Conservation (phyloP, 2,113 vertebrate species). For the Leiothrix lutea region DNA sequence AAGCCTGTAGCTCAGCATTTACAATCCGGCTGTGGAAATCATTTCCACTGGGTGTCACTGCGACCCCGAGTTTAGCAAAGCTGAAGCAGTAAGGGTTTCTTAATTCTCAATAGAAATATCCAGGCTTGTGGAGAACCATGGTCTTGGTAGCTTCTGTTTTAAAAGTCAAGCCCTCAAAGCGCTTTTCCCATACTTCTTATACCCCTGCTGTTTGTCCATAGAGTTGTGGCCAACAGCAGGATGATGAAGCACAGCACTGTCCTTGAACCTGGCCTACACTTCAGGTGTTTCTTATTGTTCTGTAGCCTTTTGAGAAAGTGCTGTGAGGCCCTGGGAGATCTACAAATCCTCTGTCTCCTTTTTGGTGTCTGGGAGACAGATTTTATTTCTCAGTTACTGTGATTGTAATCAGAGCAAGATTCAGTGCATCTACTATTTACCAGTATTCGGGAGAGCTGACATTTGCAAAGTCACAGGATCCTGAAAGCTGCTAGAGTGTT, state of each 20-base stretch:
- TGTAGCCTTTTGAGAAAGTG: neutral
- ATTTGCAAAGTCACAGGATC: neutral
- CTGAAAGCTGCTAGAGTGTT: neutral
- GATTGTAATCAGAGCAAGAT: neutral
- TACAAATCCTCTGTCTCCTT: neutral
- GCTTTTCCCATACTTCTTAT: neutral
- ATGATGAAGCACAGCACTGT: neutral
- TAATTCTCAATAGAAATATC: neutral
- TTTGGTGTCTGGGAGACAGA: neutral
- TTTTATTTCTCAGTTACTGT: neutral
- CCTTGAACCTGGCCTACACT: neutral
- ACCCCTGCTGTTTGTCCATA: fast-evolving
- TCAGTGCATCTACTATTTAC: neutral
- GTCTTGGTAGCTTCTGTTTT: neutral
- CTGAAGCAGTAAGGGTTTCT: neutral
- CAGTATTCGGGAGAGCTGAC: neutral
- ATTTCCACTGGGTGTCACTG: slow-evolving; percentile 20
- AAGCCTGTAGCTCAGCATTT: fast-evolving
- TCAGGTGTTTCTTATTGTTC: neutral
- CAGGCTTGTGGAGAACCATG: neutral
- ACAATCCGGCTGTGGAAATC: neutral
- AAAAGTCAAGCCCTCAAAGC: neutral
- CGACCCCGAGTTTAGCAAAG: neutral
- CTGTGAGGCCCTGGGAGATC: neutral
- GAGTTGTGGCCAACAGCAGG: neutral